Conservation (phyloP, 2,797 vertebrate species). For the Oreochromis mossambicus region DNA sequence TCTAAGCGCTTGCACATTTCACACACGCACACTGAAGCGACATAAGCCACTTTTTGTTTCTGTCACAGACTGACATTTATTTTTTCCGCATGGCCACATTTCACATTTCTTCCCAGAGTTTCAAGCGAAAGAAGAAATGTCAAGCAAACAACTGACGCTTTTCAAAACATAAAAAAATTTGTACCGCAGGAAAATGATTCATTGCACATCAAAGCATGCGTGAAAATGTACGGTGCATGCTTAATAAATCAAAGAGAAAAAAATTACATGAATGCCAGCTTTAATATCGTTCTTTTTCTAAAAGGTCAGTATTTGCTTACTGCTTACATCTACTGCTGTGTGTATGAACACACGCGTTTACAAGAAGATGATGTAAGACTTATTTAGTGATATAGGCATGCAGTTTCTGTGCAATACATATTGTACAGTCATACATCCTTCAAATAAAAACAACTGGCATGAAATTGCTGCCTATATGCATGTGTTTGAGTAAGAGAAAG, state of each 20-base stretch:
- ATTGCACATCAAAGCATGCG: background rate
- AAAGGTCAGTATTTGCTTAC: background rate
- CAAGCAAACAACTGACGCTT: slow-evolving; percentile 44
- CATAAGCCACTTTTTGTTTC: slow-evolving; percentile 29
- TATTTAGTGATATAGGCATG: background rate
- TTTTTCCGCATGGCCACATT: background rate
- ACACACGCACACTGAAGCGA: background rate
- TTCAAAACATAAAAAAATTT: slow-evolving; percentile 6
- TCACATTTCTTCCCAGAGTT: background rate
- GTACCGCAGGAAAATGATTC: slow-evolving; percentile 21
- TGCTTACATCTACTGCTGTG: background rate
- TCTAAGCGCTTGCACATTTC: background rate
- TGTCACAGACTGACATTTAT: slow-evolving; percentile 5
- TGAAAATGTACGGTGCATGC: background rate
- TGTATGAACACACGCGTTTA: background rate
- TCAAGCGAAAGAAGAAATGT: slow-evolving; percentile 43
- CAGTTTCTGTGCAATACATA: background rate
- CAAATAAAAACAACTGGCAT: background rate
- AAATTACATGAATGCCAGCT: background rate
- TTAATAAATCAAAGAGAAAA: slow-evolving; percentile 9
- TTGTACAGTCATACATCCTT: background rate
- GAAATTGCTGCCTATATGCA: background rate
- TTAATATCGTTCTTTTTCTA: slow-evolving; percentile 6
- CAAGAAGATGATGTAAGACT: background rate
- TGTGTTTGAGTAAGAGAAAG: background rate